Conservation (phyloP, 1,140 invertebrate genomes). For the Whitmania pigra region DNA sequence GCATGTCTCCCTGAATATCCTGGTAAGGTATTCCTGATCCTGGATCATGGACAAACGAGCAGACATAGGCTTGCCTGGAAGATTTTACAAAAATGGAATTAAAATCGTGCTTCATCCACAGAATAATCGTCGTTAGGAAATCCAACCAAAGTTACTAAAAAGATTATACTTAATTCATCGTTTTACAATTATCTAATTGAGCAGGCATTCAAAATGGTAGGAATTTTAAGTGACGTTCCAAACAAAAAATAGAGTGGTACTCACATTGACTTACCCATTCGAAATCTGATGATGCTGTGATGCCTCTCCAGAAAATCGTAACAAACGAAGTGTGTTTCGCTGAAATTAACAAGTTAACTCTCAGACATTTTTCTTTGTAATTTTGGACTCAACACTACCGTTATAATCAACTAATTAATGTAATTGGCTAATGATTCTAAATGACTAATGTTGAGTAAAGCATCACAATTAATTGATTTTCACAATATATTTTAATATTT, state of each 20-base stretch:
- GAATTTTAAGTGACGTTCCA: background rate
- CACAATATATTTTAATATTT: too few species aligned
- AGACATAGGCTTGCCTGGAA: slow-evolving; percentile 36
- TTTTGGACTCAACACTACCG: too few species aligned
- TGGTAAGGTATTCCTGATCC: slow-evolving; percentile 29
- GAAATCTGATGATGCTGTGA: slow-evolving; percentile 85
- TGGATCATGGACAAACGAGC: slow-evolving; percentile 29
- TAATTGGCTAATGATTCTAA: too few species aligned
- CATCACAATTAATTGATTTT: too few species aligned
- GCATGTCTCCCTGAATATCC: slow-evolving; percentile 38
- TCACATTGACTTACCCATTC: slow-evolving; percentile 55
- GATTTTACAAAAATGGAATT: background rate
- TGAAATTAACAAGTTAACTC: slow-evolving; percentile 39
- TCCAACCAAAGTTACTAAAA: background rate
- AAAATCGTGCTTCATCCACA: background rate
- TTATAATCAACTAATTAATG: too few species aligned
- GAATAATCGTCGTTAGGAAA: background rate
- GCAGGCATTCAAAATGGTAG: background rate
- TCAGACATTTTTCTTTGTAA: too few species aligned
- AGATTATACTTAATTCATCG: background rate
- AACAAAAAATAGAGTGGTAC: background rate
- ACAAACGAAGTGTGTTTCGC: slow-evolving; percentile 92
- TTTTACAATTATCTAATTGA: background rate
- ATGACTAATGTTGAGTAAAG: too few species aligned
- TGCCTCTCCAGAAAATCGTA: slow-evolving; percentile 89